Percentiles rank a stretch among this genome's conserved stretches.
These are phyloP conservation scores for Xyliphius kryptos DNA, from an alignment of 2,113 vertebrate genomes.

Conservation along the genomic window DNA sequence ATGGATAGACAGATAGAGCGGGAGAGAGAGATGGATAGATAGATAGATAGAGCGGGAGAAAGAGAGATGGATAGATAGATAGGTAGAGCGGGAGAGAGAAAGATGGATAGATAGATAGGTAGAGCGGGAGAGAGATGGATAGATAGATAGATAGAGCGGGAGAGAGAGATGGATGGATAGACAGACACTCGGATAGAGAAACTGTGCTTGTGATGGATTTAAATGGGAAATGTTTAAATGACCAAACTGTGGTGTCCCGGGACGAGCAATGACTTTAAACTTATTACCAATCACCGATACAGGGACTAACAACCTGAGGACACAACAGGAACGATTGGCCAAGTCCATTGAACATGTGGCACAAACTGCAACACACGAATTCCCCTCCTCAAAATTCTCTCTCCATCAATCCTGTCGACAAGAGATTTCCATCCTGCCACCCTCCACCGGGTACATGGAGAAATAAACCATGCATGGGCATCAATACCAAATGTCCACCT, in stretches of 20 bases:
- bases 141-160: too few relatives aligned
- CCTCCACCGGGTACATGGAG: constrained; percentile 15
- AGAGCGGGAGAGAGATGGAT: too few relatives aligned
- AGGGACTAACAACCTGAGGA: constrained; percentile 18
- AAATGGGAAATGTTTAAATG: constrained; percentile 6
- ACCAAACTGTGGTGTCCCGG: constrained; percentile 3
- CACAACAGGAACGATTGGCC: constrained; percentile 18
- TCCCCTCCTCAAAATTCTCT: constrained; percentile 16
- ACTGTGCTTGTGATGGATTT: too few relatives aligned
- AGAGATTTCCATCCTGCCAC: constrained; percentile 7
- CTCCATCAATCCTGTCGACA: constrained; percentile 11
- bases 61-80: too few relatives aligned
- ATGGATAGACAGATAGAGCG: too few relatives aligned
- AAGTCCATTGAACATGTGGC: constrained; percentile 3
- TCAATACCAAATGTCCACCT: constrained; percentile 21
- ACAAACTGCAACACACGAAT: constrained; percentile 6
- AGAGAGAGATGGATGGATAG: too few relatives aligned
- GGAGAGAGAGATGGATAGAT: too few relatives aligned
- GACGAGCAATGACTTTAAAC: neutral
- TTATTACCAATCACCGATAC: constrained; percentile 9
- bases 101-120: too few relatives aligned
- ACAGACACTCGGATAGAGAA: too few relatives aligned
- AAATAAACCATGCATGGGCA: too few relatives aligned
- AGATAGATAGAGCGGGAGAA: too few relatives aligned
- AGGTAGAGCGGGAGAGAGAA: too few relatives aligned